Evolutionary conservation across 2,888 invertebrate genomes (phyloP).

Genomic region (Agriotes lineatus): DNA sequence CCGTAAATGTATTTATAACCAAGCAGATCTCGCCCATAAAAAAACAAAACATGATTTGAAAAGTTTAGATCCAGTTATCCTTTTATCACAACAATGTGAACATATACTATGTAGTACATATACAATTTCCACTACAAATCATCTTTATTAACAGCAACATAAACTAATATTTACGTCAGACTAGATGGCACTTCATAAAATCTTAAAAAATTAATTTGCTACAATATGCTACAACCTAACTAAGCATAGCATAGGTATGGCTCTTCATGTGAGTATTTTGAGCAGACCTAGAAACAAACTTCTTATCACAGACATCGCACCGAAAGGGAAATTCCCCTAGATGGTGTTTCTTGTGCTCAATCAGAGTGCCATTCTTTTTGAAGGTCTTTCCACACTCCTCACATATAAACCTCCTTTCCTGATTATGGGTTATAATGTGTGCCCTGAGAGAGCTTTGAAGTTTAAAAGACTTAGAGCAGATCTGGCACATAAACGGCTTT

Average conservation of each 20-base stretch:
- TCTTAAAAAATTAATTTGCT: no score
- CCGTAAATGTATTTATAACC: no score
- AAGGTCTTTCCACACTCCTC: constrained; percentile 52
- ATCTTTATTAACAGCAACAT: no score
- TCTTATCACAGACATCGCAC: constrained; percentile 72
- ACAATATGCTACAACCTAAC: no score
- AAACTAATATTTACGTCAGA: no score
- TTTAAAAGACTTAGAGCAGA: constrained; percentile 61
- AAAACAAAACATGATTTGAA: no score
- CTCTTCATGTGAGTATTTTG: constrained; percentile 61
- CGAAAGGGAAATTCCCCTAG: constrained; percentile 69
- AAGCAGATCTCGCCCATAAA: no score
- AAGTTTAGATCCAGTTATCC: no score
- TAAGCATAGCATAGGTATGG: constrained; percentile 60
- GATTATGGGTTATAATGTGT: constrained; percentile 63
- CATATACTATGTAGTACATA: no score
- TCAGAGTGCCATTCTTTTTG: constrained; percentile 67
- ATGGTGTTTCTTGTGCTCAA: constrained; percentile 69
- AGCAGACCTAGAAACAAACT: constrained; percentile 68
- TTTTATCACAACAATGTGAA: no score
- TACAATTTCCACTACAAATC: no score
- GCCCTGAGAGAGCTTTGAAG: constrained; percentile 57
- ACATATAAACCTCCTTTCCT: constrained; percentile 46
- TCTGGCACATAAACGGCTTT: constrained; percentile 58
- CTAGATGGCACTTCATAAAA: no score